These are phyloP conservation scores for Forbesichthys agassizii DNA, from an alignment of 2,113 vertebrate species.

Conservation along the genomic window DNA sequence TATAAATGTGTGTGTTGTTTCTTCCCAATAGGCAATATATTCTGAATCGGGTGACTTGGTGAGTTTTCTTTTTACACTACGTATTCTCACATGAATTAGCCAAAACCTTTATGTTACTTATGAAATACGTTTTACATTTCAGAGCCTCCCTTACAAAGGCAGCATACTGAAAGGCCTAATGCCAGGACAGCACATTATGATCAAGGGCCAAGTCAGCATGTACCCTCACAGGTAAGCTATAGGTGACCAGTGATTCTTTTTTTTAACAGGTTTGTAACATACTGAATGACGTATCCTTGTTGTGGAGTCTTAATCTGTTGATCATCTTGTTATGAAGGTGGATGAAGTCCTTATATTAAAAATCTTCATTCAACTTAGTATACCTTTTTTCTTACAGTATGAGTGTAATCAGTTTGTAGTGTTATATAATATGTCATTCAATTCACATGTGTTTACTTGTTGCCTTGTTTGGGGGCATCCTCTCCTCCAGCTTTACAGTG, in stretches of 20 bases:
- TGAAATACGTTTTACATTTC: constrained; percentile 31
- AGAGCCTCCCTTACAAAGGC: constrained; percentile 86
- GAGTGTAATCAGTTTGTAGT: no score
- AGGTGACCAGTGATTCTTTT: no score
- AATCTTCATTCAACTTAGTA: no score
- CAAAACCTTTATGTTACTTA: neutral
- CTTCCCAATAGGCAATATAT: constrained; percentile 69
- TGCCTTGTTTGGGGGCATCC: neutral
- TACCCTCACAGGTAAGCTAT: constrained; percentile 82
- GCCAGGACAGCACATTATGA: constrained; percentile 83
- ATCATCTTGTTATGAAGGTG: no score
- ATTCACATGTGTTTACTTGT: neutral
- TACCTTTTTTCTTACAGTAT: no score
- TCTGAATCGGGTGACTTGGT: constrained; percentile 80
- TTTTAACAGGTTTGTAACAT: no score
- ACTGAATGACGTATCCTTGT: no score
- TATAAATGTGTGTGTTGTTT: constrained; percentile 12
- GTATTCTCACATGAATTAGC: no score
- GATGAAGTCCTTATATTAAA: no score
- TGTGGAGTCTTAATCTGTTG: no score
- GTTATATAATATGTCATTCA: no score
- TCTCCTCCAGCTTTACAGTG: constrained; percentile 75
- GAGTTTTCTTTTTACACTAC: constrained; percentile 53
- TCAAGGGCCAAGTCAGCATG: constrained; percentile 88
- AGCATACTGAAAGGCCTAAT: constrained; percentile 80